Evolutionary conservation across 2,113 vertebrate genomes (phyloP), one percentile per base, ranked within the genome.

Genomic region (Neolamprologus toae): DNA sequence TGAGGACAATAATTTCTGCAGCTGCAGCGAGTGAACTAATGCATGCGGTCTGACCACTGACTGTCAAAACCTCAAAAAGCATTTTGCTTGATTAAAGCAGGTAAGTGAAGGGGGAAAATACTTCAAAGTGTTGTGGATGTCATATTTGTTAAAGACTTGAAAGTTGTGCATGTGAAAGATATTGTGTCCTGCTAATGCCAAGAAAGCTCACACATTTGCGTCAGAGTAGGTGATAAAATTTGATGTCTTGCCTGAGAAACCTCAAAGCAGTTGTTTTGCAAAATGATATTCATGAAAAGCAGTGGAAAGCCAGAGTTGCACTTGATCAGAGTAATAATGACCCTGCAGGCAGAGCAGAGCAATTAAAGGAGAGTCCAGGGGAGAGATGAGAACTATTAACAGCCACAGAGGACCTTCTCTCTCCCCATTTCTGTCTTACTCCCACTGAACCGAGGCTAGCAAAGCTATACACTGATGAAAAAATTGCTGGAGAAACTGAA

Each of bases 361-460:
- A 95, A 95, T 96, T 96, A 95, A 94, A 94, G 88, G 47, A 90
- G 91, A 94, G 93, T 95, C 94, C 92, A 96, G 87, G 94, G 94
- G 93, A 96, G 94, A 95, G 92, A 94, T 92, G 93, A 95, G 92
- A 94, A 95, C 93, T 94, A 94, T 96, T 95, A 96, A 90, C 83
- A 94, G 92, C 91, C 95, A 95, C 94, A 92, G 93, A 96, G 94
- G 94, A 94, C 89, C 90, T 73, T 61, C 89, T 73, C 91, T 76
- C 84, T 78, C 92, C 57, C 35, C 8, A 4, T 85, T 61, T 90
- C 86, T 37, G 87, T 91, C 87, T 83, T 23, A 80, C 87, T 68
- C 66, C 83, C 87, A 82, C 87, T 89, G 90, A 81, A 86, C 61
- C 21, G 40, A 85, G 81, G 76, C 82, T 88, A 79, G 89, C 31